These are phyloP conservation scores for Limenitis camilla DNA, from an alignment of 2,888 invertebrate species.

Conservation along the genomic window DNA sequence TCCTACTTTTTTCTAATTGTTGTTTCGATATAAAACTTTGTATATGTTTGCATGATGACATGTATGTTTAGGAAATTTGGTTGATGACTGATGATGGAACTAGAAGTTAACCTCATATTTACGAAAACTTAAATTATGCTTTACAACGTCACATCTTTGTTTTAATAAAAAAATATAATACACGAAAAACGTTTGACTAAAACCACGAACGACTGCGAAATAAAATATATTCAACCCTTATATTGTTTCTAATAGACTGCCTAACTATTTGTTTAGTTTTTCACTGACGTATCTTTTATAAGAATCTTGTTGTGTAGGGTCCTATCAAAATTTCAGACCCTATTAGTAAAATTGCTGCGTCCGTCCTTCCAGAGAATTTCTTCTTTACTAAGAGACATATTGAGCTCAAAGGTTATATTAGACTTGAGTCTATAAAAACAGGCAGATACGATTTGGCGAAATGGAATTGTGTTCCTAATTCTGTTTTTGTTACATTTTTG, in stretches of 20 bases:
- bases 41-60: too few relatives aligned
- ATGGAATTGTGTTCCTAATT: constrained; percentile 6
- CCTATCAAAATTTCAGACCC: constrained; percentile 27
- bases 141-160: too few relatives aligned
- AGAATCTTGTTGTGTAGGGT: constrained; percentile 20
- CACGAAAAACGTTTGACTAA: too few relatives aligned
- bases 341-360: constrained; percentile 30
- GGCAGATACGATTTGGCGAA: constrained; percentile 5
- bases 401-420: constrained; percentile 14
- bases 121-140: too few relatives aligned
- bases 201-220: background rate
- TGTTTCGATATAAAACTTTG: too few relatives aligned
- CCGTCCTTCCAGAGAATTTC: constrained; percentile 23
- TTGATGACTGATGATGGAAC: too few relatives aligned
- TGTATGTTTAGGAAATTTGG: too few relatives aligned
- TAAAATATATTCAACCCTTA: background rate
- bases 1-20: too few relatives aligned
- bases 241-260: constrained; percentile 25
- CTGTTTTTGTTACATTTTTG: background rate
- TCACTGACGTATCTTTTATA: constrained; percentile 21
- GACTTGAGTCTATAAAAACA: constrained; percentile 14
- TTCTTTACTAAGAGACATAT: constrained; percentile 22
- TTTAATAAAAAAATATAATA: background rate
- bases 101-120: too few relatives aligned
- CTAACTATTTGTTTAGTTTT: constrained; percentile 28